Base-by-base conservation (phyloP, 1,140 invertebrate species). In the Hydropsyche tenuis region DNA sequence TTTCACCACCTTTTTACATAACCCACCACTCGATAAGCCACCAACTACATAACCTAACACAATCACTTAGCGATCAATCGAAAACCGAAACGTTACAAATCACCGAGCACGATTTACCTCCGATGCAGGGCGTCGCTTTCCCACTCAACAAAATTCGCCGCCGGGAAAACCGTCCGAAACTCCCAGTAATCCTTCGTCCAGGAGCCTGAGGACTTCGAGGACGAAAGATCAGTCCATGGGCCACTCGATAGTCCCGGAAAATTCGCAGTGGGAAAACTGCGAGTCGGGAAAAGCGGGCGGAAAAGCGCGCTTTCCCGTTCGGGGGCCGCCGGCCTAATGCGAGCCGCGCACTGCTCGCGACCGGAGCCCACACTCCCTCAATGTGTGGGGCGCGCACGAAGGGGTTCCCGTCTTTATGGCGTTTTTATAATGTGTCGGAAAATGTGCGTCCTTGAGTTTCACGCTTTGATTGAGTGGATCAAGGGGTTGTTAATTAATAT, bases 311-410 rank as follows among this genome's bases (percentile, higher is more conserved):
- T 70, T 56, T 56, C 68, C 68, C 48, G 46, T 16, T 53, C 68
- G 46, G 27, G 16, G 23, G 43, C 68, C 46, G 27, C 23, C 46
- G 46, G 68, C 68, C 42, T 56, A 70, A 70, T 70, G 68, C 56
- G 23, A 23, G 45, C 20, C 56, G 22, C 56, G 22, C 22, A 53
- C 48, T 16, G 11, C 56, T 23, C 56, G 56, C 23, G 2, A 25
- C 16, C 48, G 20, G 6, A 53, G n/a, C 48, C 9, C 48, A 16
- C 9, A 1, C 7, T 1, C 7, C 9, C 48, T 53, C 48, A 53
- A 53, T 18, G 1, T 53, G 48, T 53, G 48, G 48, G 14, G 16
- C 45, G 45, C 45, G 45, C 14, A 46, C n/a, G n/a, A n/a, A n/a
- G n/a, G 37, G 37, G 37, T 43, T 12, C 5, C 37, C 37, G 37